Evolutionary conservation across 1,140 invertebrate genomes (phyloP).

Genomic region (Musca domestica): DNA sequence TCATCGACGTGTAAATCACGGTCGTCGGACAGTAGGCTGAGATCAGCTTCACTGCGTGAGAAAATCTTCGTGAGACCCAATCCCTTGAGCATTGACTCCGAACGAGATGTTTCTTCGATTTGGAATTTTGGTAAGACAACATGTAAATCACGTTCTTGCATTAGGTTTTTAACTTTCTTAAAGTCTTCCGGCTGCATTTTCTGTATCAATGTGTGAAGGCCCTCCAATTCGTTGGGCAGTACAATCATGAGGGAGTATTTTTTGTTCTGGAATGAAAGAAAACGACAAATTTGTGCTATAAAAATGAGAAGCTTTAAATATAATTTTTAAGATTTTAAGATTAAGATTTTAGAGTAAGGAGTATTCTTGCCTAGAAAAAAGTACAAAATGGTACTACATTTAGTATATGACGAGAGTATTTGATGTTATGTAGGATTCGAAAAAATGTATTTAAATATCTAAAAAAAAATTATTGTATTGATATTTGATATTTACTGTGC

Average conservation of each 20-base stretch:
- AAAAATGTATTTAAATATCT: no score
- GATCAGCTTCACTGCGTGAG: conserved; percentile 58
- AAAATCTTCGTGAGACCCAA: conserved; percentile 62
- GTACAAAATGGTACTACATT: no score
- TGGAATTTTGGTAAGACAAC: conserved; percentile 47
- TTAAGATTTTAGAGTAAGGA: no score
- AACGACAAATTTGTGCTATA: conserved; percentile 30
- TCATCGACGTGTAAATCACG: conserved; percentile 60
- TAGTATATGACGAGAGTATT: no score
- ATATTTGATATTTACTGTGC: no score
- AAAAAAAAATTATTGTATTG: no score
- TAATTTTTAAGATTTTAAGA: no score
- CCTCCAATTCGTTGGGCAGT: conserved; percentile 58
- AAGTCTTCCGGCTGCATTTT: conserved; percentile 42
- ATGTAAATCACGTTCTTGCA: conserved; percentile 36
- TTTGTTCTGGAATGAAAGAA: conserved; percentile 52
- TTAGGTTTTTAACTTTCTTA: conserved; percentile 28
- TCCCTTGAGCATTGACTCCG: conserved; percentile 47
- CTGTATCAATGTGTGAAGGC: conserved; percentile 51
- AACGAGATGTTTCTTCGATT: conserved; percentile 47
- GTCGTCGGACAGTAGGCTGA: conserved; percentile 58
- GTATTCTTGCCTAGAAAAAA: no score
- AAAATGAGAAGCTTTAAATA: no score
- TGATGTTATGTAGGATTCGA: no score
- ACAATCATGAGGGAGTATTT: conserved; percentile 59